Conservation (phyloP, 2,888 invertebrate genomes). For the Sarcophaga rosellei region DNA sequence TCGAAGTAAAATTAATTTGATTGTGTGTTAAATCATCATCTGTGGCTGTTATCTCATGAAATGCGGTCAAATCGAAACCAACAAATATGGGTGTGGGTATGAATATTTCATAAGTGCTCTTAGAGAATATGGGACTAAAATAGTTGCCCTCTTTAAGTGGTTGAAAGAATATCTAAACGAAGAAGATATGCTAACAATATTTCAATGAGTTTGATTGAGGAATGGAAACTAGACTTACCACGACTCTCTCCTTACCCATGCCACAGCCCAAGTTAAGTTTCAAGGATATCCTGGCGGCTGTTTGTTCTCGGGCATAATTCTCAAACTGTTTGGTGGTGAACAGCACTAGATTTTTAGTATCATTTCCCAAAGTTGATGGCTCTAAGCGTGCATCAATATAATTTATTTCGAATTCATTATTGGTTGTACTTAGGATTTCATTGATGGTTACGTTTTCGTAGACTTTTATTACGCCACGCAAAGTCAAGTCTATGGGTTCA, state of each 20-base stretch:
- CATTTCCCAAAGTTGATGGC: background rate
- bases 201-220: background rate
- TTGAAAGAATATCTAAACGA: constrained; percentile 70
- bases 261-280: constrained; percentile 69
- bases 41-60: constrained; percentile 71
- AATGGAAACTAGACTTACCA: constrained; percentile 55
- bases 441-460: constrained; percentile 69
- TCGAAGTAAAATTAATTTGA: constrained; percentile 70
- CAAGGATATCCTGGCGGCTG: constrained; percentile 65
- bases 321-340: constrained; percentile 70
- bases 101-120: constrained; percentile 69
- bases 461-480: constrained; percentile 60
- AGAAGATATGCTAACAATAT: background rate
- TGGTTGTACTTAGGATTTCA: constrained; percentile 63
- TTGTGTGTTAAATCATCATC: constrained; percentile 72
- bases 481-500: constrained; percentile 65
- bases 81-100: constrained; percentile 73
- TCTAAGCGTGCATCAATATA: constrained; percentile 73
- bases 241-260: constrained; percentile 62
- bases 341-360: constrained; percentile 65
- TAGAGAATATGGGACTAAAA: constrained; percentile 71
- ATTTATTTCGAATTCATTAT: constrained; percentile 69
- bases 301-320: constrained; percentile 71
- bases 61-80: constrained; percentile 71
- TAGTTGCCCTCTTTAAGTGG: constrained; percentile 71